phyloP scores from a whole-genome alignment of 2,888 invertebrate genomes.

The Pachliopta kotzebuea region DNA sequence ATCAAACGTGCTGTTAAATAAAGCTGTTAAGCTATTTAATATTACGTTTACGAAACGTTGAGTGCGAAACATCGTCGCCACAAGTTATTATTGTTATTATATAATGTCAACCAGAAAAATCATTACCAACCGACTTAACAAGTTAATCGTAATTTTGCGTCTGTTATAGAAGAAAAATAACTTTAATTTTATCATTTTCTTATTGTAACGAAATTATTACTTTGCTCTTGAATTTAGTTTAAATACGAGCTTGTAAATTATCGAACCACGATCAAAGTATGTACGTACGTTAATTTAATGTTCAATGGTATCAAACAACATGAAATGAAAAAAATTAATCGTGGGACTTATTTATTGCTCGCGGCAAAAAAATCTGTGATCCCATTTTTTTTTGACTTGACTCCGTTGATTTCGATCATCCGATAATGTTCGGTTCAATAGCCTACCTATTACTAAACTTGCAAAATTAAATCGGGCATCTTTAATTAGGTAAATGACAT shows the following conservation, averaged over 20 bases:
- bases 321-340: slow-evolving; percentile 5
- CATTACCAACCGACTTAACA: too few relatives aligned
- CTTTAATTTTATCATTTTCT: background rate
- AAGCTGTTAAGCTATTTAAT: too few relatives aligned
- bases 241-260: background rate
- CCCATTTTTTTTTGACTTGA: slow-evolving; percentile 6
- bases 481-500: background rate
- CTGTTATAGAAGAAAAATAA: too few relatives aligned
- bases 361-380: slow-evolving; percentile 5
- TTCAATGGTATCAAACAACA: background rate
- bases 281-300: background rate
- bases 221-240: slow-evolving; percentile 5
- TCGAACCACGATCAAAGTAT: background rate
- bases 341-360: slow-evolving; percentile 10
- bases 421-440: slow-evolving; percentile 19
- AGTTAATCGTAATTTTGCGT: too few relatives aligned
- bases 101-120: too few relatives aligned
- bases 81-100: too few relatives aligned
- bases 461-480: background rate
- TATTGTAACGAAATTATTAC: background rate
- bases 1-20: too few relatives aligned
- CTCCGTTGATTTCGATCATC: slow-evolving; percentile 7
- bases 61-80: too few relatives aligned
- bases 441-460: slow-evolving; percentile 19
- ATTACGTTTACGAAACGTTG: too few relatives aligned